Percentiles rank a stretch among this genome's conserved stretches.
phyloP scores from a whole-genome alignment of 2,888 invertebrate species.

The Pheosia tremula region DNA sequence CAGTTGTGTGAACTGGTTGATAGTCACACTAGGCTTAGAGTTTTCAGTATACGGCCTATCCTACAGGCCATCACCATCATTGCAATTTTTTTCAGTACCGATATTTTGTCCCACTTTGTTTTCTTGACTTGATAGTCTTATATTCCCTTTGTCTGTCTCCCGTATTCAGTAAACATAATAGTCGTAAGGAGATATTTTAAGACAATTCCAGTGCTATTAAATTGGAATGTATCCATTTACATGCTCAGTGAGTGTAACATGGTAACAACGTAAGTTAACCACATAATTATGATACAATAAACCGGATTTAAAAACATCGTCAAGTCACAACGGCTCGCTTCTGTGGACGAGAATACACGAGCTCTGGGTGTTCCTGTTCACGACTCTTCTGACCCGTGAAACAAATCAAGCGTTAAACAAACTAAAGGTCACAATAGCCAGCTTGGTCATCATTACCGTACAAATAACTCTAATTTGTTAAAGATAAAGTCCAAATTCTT shows the following conservation, averaged over 20 bases:
- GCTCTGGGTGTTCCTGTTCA: conserved; percentile 8
- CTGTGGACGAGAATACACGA: conserved; percentile 19
- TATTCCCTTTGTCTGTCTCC: no score
- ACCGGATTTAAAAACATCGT: conserved; percentile 28
- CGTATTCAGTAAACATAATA: no score
- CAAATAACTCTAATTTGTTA: conserved; percentile 28
- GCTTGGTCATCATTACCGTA: conserved; percentile 41
- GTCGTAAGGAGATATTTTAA: no score
- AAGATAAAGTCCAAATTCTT: conserved; percentile 43
- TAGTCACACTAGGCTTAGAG: no score
- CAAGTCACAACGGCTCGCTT: conserved; percentile 9
- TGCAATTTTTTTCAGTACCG: no score
- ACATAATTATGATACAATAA: conserved; percentile 32
- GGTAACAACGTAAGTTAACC: conserved; percentile 11
- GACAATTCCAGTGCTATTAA: background rate
- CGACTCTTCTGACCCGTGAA: conserved; percentile 30
- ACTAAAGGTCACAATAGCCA: conserved; percentile 49
- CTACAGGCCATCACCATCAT: no score
- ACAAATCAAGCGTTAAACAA: conserved; percentile 44
- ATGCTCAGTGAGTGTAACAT: conserved; percentile 3
- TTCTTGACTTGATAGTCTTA: no score
- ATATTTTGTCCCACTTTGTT: no score
- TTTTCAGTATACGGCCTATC: no score
- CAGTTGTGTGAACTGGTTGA: background rate
- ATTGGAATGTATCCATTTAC: background rate